phyloP scores from a whole-genome alignment of 2,113 vertebrate species.

The Epinephelus lanceolatus region DNA sequence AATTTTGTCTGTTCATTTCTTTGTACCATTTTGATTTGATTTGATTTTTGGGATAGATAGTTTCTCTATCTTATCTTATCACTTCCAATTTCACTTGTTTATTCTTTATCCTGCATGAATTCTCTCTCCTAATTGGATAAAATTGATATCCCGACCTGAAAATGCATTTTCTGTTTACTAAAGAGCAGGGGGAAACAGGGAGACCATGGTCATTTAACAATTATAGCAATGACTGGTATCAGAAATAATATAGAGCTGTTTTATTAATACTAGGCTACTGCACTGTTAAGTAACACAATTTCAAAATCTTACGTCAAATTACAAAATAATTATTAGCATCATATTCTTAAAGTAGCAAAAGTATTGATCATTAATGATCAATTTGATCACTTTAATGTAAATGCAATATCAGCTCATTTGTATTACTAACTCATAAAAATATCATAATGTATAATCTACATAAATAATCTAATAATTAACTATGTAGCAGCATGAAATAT shows the following conservation, averaged over 20 bases:
- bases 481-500: background rate
- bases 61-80: background rate
- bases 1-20: background rate
- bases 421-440: too few relatives aligned
- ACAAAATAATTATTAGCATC: too few relatives aligned
- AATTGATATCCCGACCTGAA: background rate
- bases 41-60: background rate
- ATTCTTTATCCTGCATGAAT: background rate
- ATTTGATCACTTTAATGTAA: too few relatives aligned
- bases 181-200: background rate
- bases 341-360: too few relatives aligned
- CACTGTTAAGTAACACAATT: background rate
- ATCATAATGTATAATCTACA: too few relatives aligned
- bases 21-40: background rate
- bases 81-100: background rate
- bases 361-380: too few relatives aligned
- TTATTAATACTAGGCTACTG: background rate
- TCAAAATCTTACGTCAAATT: too few relatives aligned
- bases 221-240: background rate
- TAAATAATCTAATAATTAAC: background rate
- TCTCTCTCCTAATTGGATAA: background rate
- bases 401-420: too few relatives aligned
- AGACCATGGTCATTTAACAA: background rate
- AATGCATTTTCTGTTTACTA: background rate
- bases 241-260: slow-evolving; percentile 5